Evolutionary conservation across 2,797 vertebrate species (phyloP), one percentile per base, ranked within the genome.

Genomic region (Leptoclinus maculatus): DNA sequence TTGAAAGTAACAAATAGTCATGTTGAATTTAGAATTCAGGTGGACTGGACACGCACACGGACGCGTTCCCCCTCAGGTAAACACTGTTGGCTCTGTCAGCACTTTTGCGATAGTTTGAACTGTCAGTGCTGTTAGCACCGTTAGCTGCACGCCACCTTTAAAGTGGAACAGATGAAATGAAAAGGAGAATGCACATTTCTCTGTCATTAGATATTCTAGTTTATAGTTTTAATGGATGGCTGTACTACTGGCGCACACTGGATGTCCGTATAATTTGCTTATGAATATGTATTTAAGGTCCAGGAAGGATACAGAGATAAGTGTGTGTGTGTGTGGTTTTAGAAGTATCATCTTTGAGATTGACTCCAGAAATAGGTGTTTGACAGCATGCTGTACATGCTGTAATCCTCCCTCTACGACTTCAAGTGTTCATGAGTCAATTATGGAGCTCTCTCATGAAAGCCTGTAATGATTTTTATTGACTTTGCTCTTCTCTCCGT

Each of bases 381-480:
- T 43, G 56, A 78, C 43, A 63, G 38, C 60, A 36, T 63, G 59
- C 34, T 49, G 6, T 23, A 58, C 53, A 80, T 10, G 11, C 25
- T 80, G 43, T 66, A 53, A 41, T 67, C 45, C n/a, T 43, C 32
- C 17, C 17, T 54, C 8, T 62, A 14, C 1, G n/a, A 73, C 54
- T 29, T 77, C 3, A n/a, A 49, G 25, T 58, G 6, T 62, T 73
- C 34, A 68, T 3, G 27, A 79, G 34, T 81, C 58, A 69, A n/a
- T 70, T 39, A 49, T 36, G 11, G 57, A 47, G 53, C 66, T 60
- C 57, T 60, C 29, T 54, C 21, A 23, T 59, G 27, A 63, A 78
- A 76, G 34, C 41, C 25, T 38, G 49, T 49, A n/a, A 71, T 56
- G 25, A n/a, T 51, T 78, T 47, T 72, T 13, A 62, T 45, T 66